These are phyloP conservation scores for Urophycis tenuis DNA, from an alignment of 2,797 vertebrate species.

Conservation along the genomic window DNA sequence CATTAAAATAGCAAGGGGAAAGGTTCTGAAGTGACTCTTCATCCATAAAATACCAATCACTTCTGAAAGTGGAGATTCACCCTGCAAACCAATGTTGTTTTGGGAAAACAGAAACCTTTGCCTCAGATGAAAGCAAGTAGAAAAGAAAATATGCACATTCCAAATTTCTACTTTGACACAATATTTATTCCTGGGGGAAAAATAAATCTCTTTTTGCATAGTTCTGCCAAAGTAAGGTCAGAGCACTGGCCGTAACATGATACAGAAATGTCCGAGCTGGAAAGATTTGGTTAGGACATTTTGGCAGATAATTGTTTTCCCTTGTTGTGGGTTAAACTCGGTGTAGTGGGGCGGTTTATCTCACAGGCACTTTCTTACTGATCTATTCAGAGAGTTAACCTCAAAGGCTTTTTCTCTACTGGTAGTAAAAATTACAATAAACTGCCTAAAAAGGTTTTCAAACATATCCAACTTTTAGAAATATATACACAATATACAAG, in stretches of 20 bases:
- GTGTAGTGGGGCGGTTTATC: neutral
- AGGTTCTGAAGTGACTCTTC: constrained; percentile 23
- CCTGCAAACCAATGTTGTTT: neutral
- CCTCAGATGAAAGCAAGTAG: neutral
- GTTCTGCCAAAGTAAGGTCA: neutral
- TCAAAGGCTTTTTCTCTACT: neutral
- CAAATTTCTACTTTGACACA: constrained; percentile 11
- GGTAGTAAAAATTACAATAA: neutral
- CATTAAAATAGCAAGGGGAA: constrained; percentile 32
- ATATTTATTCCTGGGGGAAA: neutral
- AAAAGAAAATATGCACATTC: constrained; percentile 12
- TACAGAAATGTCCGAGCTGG: neutral
- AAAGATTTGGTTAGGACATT: neutral
- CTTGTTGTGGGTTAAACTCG: neutral
- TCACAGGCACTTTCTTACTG: neutral
- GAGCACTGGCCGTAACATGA: neutral
- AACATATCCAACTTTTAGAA: neutral
- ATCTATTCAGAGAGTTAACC: neutral
- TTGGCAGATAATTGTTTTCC: neutral
- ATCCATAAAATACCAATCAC: constrained; percentile 27
- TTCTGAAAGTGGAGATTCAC: constrained; percentile 3
- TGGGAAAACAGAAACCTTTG: constrained; percentile 1
- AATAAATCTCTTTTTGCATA: neutral
- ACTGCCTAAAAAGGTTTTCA: neutral
- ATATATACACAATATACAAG: neutral